Evolutionary conservation across 2,888 invertebrate species (phyloP), one percentile per base, ranked within the genome.

Genomic region (Thelaira solivaga): DNA sequence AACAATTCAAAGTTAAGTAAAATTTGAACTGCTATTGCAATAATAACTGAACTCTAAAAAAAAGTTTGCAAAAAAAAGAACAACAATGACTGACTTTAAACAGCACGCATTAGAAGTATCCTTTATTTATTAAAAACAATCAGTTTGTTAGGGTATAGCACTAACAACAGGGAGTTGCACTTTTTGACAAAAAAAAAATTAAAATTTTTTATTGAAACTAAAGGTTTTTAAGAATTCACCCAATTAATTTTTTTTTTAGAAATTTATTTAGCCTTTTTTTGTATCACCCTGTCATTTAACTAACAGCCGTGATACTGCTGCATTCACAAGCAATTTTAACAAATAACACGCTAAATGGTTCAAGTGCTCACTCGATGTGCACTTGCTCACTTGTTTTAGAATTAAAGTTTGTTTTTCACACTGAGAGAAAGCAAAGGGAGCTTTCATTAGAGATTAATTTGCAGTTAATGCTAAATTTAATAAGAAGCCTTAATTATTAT

Each of bases 21-120:
- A 67, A 59, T 49, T 69, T 39, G 7, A 36, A 39, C 59, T 53
- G 53, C 26, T 53, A 26, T 13, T 61, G 51, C 24, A 47, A 62
- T 22, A 64, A 55, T 20, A 53, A 55, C 26, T 26, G 8, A 7
- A n/a, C n/a, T n/a, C n/a, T n/a, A n/a, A 31, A 36, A 1, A 13
- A 29, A 43, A 72, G 45, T 72, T 53, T 29, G 6, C 13, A 53
- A 45, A n/a, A 1, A 22, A 24, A 72, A 53, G 20, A 13, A 20
- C 10, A 31, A 31, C 55, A 62, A 24, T 20, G 20, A 47, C 31
- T 45, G n/a, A 18, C 29, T 39, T n/a, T n/a, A n/a, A n/a, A n/a
- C n/a, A n/a, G n/a, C n/a, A 34, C 29, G 16, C 24, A 51, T 59
- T n/a, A 43, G 13, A 34, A 53, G 45, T 49, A 39, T 31, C 5